phyloP scores from a whole-genome alignment of 1,140 invertebrate genomes.

The Diabrotica virgifera region DNA sequence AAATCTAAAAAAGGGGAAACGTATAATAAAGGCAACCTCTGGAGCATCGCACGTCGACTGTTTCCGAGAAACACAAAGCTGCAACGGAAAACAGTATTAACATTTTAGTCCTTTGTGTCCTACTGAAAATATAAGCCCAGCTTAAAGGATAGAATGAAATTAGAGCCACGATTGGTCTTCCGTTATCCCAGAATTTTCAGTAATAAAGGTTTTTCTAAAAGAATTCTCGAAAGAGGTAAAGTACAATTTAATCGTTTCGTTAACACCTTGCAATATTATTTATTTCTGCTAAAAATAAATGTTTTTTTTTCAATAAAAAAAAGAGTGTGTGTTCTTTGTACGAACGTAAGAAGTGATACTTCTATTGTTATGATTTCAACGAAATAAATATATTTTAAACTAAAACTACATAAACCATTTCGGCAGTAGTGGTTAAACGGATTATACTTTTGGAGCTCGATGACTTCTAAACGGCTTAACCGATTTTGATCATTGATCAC shows the following conservation, averaged over 20 bases:
- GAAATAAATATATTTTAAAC: too few species aligned
- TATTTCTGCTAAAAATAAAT: too few species aligned
- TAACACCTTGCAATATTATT: too few species aligned
- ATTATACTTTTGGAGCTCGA: too few species aligned
- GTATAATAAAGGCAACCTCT: conserved; percentile 27
- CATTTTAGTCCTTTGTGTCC: conserved; percentile 37
- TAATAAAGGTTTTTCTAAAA: not conserved
- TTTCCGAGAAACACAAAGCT: conserved; percentile 29
- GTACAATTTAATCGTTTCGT: not conserved
- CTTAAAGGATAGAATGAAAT: conserved; percentile 36
- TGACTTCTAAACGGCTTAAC: too few species aligned
- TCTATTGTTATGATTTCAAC: too few species aligned
- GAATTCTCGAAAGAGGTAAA: not conserved
- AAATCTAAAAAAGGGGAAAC: conserved; percentile 9
- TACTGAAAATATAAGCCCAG: conserved; percentile 35
- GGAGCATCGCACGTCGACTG: conserved; percentile 30
- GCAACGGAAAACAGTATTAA: conserved; percentile 34
- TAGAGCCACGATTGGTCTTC: conserved; percentile 35
- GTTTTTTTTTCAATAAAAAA: too few species aligned
- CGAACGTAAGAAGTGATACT: too few species aligned
- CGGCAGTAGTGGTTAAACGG: too few species aligned
- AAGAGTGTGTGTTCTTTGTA: too few species aligned
- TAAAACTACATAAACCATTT: too few species aligned
- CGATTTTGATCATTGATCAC: too few species aligned
- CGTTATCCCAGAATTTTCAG: not conserved